These are phyloP conservation scores for Unio delphinus DNA, from an alignment of 2,888 invertebrate species.

Conservation along the genomic window DNA sequence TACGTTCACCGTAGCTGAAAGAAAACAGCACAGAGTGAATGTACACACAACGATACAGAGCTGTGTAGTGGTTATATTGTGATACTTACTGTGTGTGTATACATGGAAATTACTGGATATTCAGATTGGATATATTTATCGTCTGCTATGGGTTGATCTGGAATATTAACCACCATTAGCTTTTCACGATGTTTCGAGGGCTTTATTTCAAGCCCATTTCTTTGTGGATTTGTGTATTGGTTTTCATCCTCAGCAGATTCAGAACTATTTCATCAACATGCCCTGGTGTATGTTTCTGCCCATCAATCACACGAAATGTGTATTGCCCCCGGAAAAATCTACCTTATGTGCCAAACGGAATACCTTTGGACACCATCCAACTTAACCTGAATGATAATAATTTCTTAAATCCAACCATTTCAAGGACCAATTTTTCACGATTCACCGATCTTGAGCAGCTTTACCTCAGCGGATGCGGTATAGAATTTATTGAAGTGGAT, in stretches of 20 bases:
- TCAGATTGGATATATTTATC: conserved; percentile 1
- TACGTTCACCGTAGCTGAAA: too few relatives aligned
- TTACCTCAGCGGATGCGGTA: conserved; percentile 67
- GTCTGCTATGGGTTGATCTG: conserved; percentile 7
- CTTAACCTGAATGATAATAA: conserved; percentile 67
- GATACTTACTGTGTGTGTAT: background rate
- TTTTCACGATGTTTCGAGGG: conserved; percentile 11
- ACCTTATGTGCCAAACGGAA: conserved; percentile 62
- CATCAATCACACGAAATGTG: conserved; percentile 61
- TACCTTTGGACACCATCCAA: conserved; percentile 62
- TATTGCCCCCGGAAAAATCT: conserved; percentile 65
- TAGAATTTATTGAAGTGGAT: conserved; percentile 63
- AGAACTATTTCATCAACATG: conserved; percentile 39
- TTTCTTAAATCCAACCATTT: conserved; percentile 57
- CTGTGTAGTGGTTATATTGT: too few relatives aligned
- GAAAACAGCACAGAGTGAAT: too few relatives aligned
- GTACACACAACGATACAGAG: too few relatives aligned
- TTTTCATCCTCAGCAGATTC: conserved; percentile 19
- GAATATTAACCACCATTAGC: background rate
- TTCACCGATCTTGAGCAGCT: conserved; percentile 62
- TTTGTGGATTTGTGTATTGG: conserved; percentile 15
- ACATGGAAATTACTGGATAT: background rate
- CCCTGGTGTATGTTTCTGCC: conserved; percentile 67
- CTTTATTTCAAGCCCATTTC: conserved; percentile 6
- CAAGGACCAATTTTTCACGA: conserved; percentile 62